Conservation (phyloP, 2,113 vertebrate genomes). For the Oncorhynchus masou region DNA sequence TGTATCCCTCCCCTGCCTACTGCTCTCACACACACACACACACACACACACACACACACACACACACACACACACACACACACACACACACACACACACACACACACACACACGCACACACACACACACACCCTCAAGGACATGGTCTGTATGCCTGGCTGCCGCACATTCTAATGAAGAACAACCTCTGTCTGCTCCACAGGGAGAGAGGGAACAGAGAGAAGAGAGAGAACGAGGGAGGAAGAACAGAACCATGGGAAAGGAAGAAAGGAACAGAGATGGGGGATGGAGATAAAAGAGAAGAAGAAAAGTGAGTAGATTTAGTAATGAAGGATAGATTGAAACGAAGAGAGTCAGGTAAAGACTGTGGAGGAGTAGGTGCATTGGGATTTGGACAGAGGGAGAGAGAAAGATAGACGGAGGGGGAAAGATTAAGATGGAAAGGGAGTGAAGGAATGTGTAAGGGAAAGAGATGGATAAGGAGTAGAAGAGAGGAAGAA, state of each 20-base stretch:
- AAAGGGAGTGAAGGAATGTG: neutral
- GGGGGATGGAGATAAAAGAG: neutral
- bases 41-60: constrained; percentile 4
- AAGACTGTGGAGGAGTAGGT: too few relatives aligned
- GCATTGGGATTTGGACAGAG: neutral
- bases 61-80: too few relatives aligned
- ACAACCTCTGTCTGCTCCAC: neutral
- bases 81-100: neutral
- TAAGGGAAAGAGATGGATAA: neutral
- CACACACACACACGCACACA: constrained; percentile 2
- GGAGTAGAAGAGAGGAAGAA: neutral
- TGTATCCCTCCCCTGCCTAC: neutral
- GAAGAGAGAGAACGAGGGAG: neutral
- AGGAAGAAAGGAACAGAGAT: neutral
- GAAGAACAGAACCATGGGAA: neutral
- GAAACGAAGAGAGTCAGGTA: neutral
- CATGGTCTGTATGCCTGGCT: constrained; percentile 12
- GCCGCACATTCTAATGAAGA: constrained; percentile 30
- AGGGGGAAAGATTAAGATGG: neutral
- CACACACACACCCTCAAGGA: constrained; percentile 17
- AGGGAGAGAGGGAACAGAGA: neutral
- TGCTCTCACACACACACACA: constrained; percentile 2
- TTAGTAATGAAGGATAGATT: neutral
- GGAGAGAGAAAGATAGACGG: neutral
- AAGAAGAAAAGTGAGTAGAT: neutral